phyloP scores from a whole-genome alignment of 1,140 invertebrate species.

The Cryptotermes secundus region DNA sequence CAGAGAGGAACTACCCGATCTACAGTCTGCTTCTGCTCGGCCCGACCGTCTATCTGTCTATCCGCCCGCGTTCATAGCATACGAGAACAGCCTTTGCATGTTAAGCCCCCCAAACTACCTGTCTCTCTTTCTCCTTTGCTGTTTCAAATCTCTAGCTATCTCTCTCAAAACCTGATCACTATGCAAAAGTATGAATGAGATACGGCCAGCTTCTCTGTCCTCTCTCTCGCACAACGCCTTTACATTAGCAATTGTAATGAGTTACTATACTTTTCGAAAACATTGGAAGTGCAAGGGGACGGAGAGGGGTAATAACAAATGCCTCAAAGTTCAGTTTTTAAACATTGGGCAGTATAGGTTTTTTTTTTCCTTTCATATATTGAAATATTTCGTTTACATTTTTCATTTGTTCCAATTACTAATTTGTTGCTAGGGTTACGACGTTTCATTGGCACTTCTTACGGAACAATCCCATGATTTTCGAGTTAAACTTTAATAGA shows the following conservation, averaged over 20 bases:
- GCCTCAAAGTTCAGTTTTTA: background rate
- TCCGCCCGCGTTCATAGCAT: slow-evolving; percentile 20
- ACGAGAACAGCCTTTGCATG: slow-evolving; percentile 34
- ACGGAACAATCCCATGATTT: too few relatives aligned
- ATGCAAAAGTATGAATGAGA: slow-evolving; percentile 38
- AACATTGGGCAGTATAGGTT: background rate
- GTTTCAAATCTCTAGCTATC: slow-evolving; percentile 2
- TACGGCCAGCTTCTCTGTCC: slow-evolving; percentile 27
- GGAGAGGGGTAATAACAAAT: background rate
- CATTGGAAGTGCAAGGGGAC: background rate
- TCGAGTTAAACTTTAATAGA: too few relatives aligned
- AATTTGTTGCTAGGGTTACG: too few relatives aligned
- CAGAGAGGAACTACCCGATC: background rate
- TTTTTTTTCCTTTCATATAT: too few relatives aligned
- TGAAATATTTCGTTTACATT: too few relatives aligned
- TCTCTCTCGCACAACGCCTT: slow-evolving; percentile 27
- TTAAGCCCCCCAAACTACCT: slow-evolving; percentile 29
- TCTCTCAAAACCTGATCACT: slow-evolving; percentile 35
- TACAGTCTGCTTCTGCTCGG: background rate
- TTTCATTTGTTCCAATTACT: too few relatives aligned
- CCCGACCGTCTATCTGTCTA: slow-evolving; percentile 1
- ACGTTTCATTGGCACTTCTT: too few relatives aligned
- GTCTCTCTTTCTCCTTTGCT: slow-evolving; percentile 22
- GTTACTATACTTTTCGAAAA: slow-evolving; percentile 33
- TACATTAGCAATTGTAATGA: slow-evolving; percentile 35